These are phyloP conservation scores for Esox niger DNA, from an alignment of 2,113 vertebrate species.

Conservation along the genomic window DNA sequence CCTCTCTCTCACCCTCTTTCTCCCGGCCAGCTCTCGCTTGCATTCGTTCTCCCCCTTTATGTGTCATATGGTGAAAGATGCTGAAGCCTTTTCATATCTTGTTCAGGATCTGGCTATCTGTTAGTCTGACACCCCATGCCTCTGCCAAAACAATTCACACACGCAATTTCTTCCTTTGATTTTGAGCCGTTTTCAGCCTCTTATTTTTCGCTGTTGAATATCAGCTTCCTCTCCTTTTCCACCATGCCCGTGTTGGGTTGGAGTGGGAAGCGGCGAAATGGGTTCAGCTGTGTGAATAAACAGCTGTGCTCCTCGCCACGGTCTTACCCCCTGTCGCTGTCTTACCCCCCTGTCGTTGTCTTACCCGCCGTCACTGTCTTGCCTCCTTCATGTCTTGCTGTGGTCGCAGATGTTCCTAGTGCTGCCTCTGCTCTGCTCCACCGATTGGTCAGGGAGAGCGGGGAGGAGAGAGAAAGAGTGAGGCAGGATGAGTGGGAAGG, in stretches of 20 bases:
- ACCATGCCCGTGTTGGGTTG: neutral
- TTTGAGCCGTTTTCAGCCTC: conserved; percentile 1
- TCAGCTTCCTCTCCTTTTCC: conserved; percentile 6
- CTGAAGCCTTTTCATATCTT: conserved; percentile 6
- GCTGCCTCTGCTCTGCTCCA: neutral
- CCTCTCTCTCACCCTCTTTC: neutral
- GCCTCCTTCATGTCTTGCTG: neutral
- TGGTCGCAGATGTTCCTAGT: neutral
- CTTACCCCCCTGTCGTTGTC: neutral
- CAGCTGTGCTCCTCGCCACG: neutral
- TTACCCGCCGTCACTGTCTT: neutral
- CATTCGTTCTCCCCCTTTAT: neutral
- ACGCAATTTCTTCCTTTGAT: conserved; percentile 13
- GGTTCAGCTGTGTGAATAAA: neutral
- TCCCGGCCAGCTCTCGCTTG: too few species aligned
- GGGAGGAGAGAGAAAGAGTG: conserved; percentile 50
- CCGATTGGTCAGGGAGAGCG: conserved; percentile 20
- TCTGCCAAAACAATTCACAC: conserved; percentile 20
- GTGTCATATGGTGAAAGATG: conserved; percentile 11
- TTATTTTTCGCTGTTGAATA: conserved; percentile 14
- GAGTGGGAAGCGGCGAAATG: too few species aligned
- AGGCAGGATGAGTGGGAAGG: conserved; percentile 35
- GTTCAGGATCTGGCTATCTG: conserved; percentile 7
- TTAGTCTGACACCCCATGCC: neutral
- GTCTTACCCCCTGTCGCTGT: neutral